Evolutionary conservation across 2,888 invertebrate species (phyloP), one percentile per base, ranked within the genome.

Genomic region (Antheraea assamensis): DNA sequence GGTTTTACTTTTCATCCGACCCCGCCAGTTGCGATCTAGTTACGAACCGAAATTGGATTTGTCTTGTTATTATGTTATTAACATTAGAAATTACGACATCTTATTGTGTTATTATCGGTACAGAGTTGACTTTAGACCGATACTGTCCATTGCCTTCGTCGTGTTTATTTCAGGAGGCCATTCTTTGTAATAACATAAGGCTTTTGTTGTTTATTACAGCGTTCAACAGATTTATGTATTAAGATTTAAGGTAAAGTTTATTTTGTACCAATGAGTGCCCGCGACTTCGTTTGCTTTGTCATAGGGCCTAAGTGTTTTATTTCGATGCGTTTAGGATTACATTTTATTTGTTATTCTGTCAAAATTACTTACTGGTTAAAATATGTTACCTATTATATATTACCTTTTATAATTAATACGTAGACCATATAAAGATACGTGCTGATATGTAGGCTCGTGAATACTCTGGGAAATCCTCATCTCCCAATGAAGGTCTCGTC

Each of bases 11-110:
- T 5, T 13, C 21, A 21, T 31, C 10, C 35, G 19, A 30, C 21
- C 31, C 8, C 17, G 49, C 15, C 68, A 70, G 19, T 72, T 72
- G 72, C 70, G 73, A 70, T 70, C 73, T 42, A 73, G 70, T 73
- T 73, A 58, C 70, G 70, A 17, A 70, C 73, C 70, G 68, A 73
- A 73, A 73, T 73, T 70, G 42, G 72, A 68, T 52, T 72, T 68
- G 68, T 68, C 72, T 68, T 64, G 72, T 90, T 91, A 91, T 90
- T 88, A 91, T 91, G 90, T 91, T 91, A 92, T 91, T 90, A 92
- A 88, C 87, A 88, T 91, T 86, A 88, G 86, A 84, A 89, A 88
- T 92, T 92, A 89, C 92, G 89, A 89, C 90, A 90, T 90, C 85
- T 87, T 83, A 89, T 91, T 92, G 91, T 90, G 82, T 84, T 86